phyloP scores from a whole-genome alignment of 53 echinoderm and acorn worm species.

The Mesocentrotus franciscanus region DNA sequence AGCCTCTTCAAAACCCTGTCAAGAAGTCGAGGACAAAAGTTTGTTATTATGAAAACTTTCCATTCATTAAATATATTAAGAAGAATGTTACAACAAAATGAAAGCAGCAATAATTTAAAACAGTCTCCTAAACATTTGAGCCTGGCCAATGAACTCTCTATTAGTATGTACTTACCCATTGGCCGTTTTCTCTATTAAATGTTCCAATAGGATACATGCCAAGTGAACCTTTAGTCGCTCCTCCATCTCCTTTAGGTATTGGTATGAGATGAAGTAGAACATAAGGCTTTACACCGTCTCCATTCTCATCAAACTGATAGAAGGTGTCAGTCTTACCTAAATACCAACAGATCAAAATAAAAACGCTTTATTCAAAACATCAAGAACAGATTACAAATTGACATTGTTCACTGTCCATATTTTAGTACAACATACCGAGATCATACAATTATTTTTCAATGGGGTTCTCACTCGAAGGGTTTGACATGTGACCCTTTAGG shows the following conservation, averaged over 20 bases:
- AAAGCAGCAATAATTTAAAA: no score
- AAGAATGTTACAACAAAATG: no score
- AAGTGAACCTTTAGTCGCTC: conserved; percentile 57
- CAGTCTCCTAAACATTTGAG: no score
- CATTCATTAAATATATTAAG: neutral
- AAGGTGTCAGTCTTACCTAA: conserved; percentile 72
- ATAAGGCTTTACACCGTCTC: conserved; percentile 75
- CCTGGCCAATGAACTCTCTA: neutral
- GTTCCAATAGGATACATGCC: conserved; percentile 76
- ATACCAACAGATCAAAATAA: neutral
- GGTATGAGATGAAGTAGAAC: conserved; percentile 70
- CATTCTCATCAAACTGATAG: conserved; percentile 82
- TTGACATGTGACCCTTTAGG: no score
- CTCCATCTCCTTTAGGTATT: conserved; percentile 62
- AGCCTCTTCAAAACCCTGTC: conserved; percentile 60
- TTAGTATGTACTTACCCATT: conserved; percentile 71
- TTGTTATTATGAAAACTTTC: neutral
- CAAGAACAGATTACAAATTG: neutral
- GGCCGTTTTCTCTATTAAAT: conserved; percentile 62
- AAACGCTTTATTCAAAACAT: neutral
- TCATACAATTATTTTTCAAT: no score
- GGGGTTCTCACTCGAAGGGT: no score
- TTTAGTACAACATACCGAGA: no score
- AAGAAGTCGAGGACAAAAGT: neutral
- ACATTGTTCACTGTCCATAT: no score